These are phyloP conservation scores for Halichondria panicea DNA, from an alignment of 37 sponge, comb jelly and placozoan species.

Conservation along the genomic window DNA sequence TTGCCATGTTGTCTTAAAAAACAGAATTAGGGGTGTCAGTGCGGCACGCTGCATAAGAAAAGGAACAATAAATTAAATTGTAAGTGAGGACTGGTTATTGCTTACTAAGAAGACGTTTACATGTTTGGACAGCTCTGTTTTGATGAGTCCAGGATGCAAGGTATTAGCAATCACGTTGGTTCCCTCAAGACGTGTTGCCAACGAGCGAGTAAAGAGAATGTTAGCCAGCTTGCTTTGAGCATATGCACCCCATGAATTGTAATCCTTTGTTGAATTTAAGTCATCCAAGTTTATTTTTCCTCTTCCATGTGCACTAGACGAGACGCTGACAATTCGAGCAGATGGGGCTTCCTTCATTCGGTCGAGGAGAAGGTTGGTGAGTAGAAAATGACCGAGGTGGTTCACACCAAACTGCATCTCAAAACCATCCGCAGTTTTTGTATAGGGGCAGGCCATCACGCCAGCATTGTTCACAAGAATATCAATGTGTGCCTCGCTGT, in stretches of 20 bases:
- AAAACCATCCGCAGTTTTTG: slow-evolving; percentile 57
- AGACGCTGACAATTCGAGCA: slow-evolving; percentile 70
- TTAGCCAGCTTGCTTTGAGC: slow-evolving; percentile 79
- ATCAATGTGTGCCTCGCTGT: slow-evolving; percentile 53
- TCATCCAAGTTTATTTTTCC: slow-evolving; percentile 50
- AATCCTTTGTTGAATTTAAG: slow-evolving; percentile 28
- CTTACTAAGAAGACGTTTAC: not conserved
- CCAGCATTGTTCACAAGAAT: slow-evolving; percentile 89
- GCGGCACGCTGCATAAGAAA: not conserved
- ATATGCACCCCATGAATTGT: slow-evolving; percentile 40
- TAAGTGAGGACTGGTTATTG: not conserved
- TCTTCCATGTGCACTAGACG: slow-evolving; percentile 44
- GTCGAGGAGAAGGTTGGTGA: slow-evolving; percentile 63
- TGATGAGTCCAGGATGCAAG: slow-evolving; percentile 74
- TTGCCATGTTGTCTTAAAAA: slow-evolving; percentile 57
- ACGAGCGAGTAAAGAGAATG: slow-evolving; percentile 68
- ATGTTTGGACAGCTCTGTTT: slow-evolving; percentile 53
- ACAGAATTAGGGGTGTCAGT: not conserved
- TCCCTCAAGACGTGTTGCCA: slow-evolving; percentile 58
- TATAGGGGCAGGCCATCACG: slow-evolving; percentile 22
- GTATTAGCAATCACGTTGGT: slow-evolving; percentile 68
- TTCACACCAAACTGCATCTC: slow-evolving; percentile 67
- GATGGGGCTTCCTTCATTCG: slow-evolving; percentile 63
- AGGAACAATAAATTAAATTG: not conserved
- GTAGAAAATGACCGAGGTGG: slow-evolving; percentile 67